Evolutionary conservation across 64 coral and sea anemone species (phyloP), one percentile per base, ranked within the genome.

Genomic region (Stichodactyla helianthus): DNA sequence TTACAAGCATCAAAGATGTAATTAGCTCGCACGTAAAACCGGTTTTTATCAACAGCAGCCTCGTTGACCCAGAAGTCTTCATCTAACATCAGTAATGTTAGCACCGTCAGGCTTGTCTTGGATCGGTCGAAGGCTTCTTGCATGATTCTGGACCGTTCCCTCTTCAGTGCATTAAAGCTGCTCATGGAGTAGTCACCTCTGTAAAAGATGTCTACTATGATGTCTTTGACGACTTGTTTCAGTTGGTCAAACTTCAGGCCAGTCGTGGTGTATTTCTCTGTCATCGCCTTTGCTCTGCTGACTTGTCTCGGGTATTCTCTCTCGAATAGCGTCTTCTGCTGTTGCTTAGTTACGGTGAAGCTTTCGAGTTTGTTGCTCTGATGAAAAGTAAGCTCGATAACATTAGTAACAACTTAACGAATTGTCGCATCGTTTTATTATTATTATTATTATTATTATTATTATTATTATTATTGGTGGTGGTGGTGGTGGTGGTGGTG

Each of bases 181-280:
- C 18, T 65, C 62, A 67, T 71, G 62, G 84, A 86, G 62, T 86
- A 86, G 57, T 64, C 62, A 13, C 84, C 84, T 51, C 62, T 61
- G 50, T 86, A 86, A n/a, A 86, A 53, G 59, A 86, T 60, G 23
- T 86, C 84, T 20, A 67, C 62, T 44, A 44, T 53, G 11, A 86
- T 22, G 35, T 64, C 84, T 86, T 71, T 62, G 11, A 67, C 62
- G 57, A 67, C 63, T 86, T 13, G 84, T 50, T 86, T 86, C 57
- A 86, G 8, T 7, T 86, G 35, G 35, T 44, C 35, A 44, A 44
- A 44, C 35, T 44, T 44, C 35, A 44, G 35, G 35, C 35, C 35
- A 44, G 35, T 44, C 35, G 35, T 44, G 35, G 35, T 44, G 35
- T 44, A 44, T 44, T 44, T 44, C 35, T 44, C 35, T 44, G 35